A percentile compares a stretch with the other conserved stretches of the same genome.
Evolutionary conservation across 2,113 vertebrate genomes (phyloP).

Genomic region (Pseudorhombus dupliciocellatus): DNA sequence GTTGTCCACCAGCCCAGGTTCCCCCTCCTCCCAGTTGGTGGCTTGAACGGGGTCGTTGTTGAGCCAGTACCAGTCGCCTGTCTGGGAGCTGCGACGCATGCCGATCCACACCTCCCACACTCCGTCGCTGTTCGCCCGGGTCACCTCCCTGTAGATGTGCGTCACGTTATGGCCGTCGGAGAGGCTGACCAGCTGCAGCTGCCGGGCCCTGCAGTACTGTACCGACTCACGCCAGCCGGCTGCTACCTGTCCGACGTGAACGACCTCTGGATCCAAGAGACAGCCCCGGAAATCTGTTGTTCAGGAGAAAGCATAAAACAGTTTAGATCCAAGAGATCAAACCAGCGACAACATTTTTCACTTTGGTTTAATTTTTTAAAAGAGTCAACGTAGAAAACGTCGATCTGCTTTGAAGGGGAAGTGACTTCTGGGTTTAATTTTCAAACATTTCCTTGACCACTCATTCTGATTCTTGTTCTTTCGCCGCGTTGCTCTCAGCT

Average conservation of each 20-base stretch:
- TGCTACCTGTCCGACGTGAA: not conserved
- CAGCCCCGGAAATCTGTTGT: slow-evolving; percentile 69
- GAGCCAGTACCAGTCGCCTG: slow-evolving; percentile 74
- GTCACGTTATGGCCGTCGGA: fast-evolving
- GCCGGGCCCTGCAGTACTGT: fast-evolving
- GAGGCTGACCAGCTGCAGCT: slow-evolving; percentile 57
- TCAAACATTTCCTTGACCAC: no score
- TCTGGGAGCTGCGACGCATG: slow-evolving; percentile 61
- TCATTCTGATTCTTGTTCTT: no score
- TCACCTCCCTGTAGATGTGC: not conserved
- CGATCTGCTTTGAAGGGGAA: no score
- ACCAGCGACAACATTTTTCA: no score
- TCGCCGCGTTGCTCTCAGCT: no score
- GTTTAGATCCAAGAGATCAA: not conserved
- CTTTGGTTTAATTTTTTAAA: no score
- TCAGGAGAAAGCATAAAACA: not conserved
- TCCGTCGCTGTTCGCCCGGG: fast-evolving
- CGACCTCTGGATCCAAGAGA: not conserved
- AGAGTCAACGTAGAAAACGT: no score
- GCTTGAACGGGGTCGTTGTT: fast-evolving
- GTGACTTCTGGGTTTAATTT: no score
- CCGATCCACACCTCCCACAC: slow-evolving; percentile 68
- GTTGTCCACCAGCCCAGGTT: slow-evolving; percentile 19
- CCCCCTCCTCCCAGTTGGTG: slow-evolving; percentile 54
- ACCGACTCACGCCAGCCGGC: slow-evolving; percentile 60